Evolutionary conservation across 2,888 invertebrate species (phyloP).

Genomic region (Kryphioiulus occultus): DNA sequence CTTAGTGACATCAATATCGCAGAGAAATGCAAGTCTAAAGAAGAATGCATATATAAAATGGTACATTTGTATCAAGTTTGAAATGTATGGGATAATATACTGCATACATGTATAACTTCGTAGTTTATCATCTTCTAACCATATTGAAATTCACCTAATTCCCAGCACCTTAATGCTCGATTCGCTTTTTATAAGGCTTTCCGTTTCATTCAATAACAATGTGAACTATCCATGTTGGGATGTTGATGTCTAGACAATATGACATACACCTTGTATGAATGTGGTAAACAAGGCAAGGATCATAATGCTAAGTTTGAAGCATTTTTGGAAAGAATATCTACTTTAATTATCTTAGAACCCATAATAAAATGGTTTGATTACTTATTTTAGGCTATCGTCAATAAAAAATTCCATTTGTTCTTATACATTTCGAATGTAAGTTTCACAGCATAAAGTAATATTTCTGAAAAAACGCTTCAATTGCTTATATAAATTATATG

Average conservation of each 20-base stretch:
- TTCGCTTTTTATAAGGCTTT: not conserved
- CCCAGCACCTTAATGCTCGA: conserved; percentile 7
- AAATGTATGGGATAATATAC: too few species aligned
- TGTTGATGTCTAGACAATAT: not conserved
- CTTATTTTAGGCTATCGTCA: not conserved
- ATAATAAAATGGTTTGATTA: not conserved
- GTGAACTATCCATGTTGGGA: too few species aligned
- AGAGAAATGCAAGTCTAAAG: not conserved
- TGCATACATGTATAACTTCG: not conserved
- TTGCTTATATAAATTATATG: too few species aligned
- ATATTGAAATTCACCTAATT: not conserved
- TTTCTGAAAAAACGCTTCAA: not conserved
- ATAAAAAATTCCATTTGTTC: not conserved
- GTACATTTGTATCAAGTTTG: not conserved
- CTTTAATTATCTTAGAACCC: too few species aligned
- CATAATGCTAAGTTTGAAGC: not conserved
- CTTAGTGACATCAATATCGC: too few species aligned
- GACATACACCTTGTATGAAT: too few species aligned
- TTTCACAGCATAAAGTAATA: not conserved
- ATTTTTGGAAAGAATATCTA: not conserved
- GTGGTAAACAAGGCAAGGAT: not conserved
- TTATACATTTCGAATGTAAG: not conserved
- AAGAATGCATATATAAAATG: not conserved
- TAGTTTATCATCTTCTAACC: not conserved
- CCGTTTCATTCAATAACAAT: not conserved